These are phyloP conservation scores for Anthoscopus minutus DNA, from an alignment of 2,113 vertebrate species.

Conservation along the genomic window DNA sequence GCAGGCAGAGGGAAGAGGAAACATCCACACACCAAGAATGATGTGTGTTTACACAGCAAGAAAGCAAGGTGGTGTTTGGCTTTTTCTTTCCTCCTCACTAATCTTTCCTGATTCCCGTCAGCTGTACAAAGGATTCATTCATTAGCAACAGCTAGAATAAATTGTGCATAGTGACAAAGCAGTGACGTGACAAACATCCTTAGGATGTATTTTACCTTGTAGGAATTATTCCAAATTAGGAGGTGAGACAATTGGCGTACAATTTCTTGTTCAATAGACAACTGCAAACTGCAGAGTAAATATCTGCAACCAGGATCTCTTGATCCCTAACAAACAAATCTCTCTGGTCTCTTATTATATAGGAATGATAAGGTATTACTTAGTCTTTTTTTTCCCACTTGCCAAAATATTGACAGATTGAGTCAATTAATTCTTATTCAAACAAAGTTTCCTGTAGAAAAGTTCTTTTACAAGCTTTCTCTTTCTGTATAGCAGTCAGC, in stretches of 20 bases:
- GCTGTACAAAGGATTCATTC: neutral
- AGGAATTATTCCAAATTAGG: neutral
- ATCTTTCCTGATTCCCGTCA: neutral
- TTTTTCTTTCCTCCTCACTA: neutral
- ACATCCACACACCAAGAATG: neutral
- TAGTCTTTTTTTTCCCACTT: neutral
- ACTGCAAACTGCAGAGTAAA: neutral
- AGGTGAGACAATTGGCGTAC: neutral
- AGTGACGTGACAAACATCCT: neutral
- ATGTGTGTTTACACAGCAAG: neutral
- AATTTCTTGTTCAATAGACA: neutral
- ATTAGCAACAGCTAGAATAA: neutral
- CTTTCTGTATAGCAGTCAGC: neutral
- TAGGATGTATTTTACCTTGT: neutral
- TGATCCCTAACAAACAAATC: neutral
- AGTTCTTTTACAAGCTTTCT: neutral
- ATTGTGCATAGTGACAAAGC: neutral
- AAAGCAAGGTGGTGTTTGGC: neutral
- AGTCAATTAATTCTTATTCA: conserved; percentile 23
- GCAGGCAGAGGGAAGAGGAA: neutral
- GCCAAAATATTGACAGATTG: neutral
- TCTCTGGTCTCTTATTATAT: neutral
- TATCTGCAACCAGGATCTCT: neutral
- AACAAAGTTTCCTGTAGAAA: conserved; percentile 6
- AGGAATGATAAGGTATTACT: neutral